Conservation (phyloP, 2,797 vertebrate genomes). For the Sorex maritimensis region DNA sequence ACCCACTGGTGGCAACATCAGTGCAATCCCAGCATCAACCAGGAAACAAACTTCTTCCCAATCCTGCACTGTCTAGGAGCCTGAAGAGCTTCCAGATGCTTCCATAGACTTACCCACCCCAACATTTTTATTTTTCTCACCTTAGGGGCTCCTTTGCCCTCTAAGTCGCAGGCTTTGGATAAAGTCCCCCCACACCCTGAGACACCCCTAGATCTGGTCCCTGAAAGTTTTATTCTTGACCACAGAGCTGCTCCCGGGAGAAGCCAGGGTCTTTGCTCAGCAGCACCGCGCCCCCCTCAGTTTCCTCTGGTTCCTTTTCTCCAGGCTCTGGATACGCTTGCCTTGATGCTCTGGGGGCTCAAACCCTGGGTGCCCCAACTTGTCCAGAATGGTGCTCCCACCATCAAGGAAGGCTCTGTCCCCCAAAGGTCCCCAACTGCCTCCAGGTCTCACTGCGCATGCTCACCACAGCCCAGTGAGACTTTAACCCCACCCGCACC, state of each 20-base stretch:
- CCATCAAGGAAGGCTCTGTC: neutral
- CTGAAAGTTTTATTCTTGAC: neutral
- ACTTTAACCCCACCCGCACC: conserved; percentile 73
- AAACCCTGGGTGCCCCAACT: neutral
- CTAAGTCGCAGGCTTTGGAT: neutral
- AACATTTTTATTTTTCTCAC: neutral
- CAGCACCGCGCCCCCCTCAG: neutral
- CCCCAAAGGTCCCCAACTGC: too few species aligned
- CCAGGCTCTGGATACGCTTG: neutral
- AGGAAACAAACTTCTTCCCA: neutral
- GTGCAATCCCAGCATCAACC: neutral
- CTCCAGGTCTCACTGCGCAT: neutral
- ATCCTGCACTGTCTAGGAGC: neutral
- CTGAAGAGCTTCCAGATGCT: too few species aligned
- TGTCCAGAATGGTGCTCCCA: too few species aligned
- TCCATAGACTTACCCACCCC: neutral
- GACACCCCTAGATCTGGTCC: neutral
- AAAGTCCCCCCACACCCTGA: neutral
- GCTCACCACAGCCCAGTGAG: neutral
- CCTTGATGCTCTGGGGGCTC: neutral
- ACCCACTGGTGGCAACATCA: neutral
- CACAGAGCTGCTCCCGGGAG: too few species aligned
- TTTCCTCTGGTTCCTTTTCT: too few species aligned
- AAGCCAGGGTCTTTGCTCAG: neutral
- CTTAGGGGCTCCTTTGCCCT: too few species aligned